Evolutionary conservation across 2,113 vertebrate genomes (phyloP), one percentile per base, ranked within the genome.

Genomic region (Nematolebias whitei): DNA sequence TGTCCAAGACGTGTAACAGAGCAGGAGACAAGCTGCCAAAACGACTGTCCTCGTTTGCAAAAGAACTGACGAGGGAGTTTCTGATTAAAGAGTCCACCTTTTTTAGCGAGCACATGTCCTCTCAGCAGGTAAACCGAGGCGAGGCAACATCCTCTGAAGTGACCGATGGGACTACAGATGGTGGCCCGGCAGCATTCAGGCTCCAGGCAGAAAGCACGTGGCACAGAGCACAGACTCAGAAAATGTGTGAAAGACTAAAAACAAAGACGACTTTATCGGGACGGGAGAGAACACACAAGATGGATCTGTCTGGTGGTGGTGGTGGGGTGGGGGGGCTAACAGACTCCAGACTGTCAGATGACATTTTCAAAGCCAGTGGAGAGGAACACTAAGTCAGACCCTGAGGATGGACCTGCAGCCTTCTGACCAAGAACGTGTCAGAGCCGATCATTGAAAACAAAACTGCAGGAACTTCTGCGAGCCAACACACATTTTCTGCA

Each of bases 71-170:
- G 50, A 64, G 47, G 29, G 66, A 22, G 49, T 71, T 44, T 50
- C 79, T 51, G 75, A 81, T 71, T 61, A 76, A 48, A 10, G 35
- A 72, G 50, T 71, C 64, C 71, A 79, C 69, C 74, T 82, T 78
- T 78, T 59, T 61, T 32, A 48, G 70, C 1, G 64, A 85, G 81
- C 83, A 83, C 79, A 85, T 79, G 86, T 81, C 74, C 70, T 71
- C 76, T 68, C 78, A 76, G 85, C 82, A 83, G 83, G 85, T 74
- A 66, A 68, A 52, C 67, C n/a, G 39, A 66, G 65, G 71, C 52
- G 2, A 60, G 68, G 71, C 19, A 64, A 64, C 56, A 40, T 44
- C 15, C 76, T 81, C 76, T 54, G 62, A 77, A 83, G 80, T 71
- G 44, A 72, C 58, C 35, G 49, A 71, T 48, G 62, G 13, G 41